Evolutionary conservation across 2,888 invertebrate genomes (phyloP).

Genomic region (Malthinus seriepunctatus): DNA sequence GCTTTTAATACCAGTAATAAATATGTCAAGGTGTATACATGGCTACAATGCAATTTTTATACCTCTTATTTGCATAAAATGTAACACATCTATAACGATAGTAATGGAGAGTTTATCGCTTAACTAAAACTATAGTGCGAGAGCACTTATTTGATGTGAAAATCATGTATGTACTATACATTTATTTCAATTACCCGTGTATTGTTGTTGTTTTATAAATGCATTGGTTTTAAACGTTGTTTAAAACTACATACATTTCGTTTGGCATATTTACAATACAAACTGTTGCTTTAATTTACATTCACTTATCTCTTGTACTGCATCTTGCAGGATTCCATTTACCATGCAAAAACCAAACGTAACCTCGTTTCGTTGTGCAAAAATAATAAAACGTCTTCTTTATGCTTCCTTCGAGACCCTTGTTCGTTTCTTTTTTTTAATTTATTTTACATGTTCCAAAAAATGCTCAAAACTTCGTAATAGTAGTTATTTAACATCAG

Average conservation of each 20-base stretch:
- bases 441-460: not conserved
- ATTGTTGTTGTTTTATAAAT: not conserved
- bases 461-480: not conserved
- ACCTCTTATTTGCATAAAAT: slow-evolving; percentile 18
- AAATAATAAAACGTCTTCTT: too few species aligned
- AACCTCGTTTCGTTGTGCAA: too few species aligned
- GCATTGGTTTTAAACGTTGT: too few species aligned
- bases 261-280: too few species aligned
- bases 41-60: slow-evolving; percentile 8
- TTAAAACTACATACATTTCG: too few species aligned
- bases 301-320: too few species aligned
- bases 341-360: too few species aligned
- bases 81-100: slow-evolving; percentile 12
- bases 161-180: not conserved
- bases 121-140: not conserved
- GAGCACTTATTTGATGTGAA: not conserved
- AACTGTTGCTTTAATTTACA: too few species aligned
- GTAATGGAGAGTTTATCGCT: slow-evolving; percentile 14
- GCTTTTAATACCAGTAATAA: slow-evolving; percentile 7
- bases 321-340: too few species aligned
- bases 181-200: not conserved
- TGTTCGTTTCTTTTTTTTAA: too few species aligned
- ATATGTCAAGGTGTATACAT: not conserved
- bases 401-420: too few species aligned
- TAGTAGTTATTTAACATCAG: slow-evolving; percentile 1